Evolutionary conservation across 2,888 invertebrate species (phyloP), one percentile per base, ranked within the genome.

Genomic region (Cephus sareptanus): DNA sequence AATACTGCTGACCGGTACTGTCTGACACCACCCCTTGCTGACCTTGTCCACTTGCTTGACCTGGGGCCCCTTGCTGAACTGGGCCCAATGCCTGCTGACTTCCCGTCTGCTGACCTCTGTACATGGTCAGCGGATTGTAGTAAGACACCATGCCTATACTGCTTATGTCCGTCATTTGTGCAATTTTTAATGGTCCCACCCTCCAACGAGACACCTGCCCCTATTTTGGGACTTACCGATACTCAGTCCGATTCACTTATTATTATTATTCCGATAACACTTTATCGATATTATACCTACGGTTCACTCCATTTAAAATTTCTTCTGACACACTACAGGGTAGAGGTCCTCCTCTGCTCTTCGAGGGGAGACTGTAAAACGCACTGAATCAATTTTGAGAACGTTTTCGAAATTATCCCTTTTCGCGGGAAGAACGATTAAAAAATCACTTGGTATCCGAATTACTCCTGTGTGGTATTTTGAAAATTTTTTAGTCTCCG

Each of bases 61-160:
- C 71, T 31, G 71, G 80, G 31, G 80, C 77, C 12, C 81, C 78
- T 31, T 82, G 83, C 76, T 79, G 34, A 75, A 80, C 33, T 56
- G 75, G n/a, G 73, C 84, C 85, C 76, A 83, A 83, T 2, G 79
- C 68, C 23, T 83, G 85, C 37, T 84, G 81, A 31, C 69, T 69
- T 33, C 79, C 56, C n/a, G 79, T 77, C 15, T 84, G 85, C 34
- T 81, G 81, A 4, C 81, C 77, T 79, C 93, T 92, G 92, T 95
- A 95, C 92, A 95, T 94, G 91, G 94, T 93, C 88, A 94, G 92
- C 91, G 95, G 93, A 92, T 94, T 94, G 88, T 94, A 96, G 92
- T 96, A 96, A 85, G 95, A 95, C 92, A 96, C 95, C 96, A 96
- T 96, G 68, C 83, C 84, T 90, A 81, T 69, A 35, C 80, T 80